These are phyloP conservation scores for Amphimallon solstitiale DNA, from an alignment of 2,888 invertebrate species.

Conservation along the genomic window DNA sequence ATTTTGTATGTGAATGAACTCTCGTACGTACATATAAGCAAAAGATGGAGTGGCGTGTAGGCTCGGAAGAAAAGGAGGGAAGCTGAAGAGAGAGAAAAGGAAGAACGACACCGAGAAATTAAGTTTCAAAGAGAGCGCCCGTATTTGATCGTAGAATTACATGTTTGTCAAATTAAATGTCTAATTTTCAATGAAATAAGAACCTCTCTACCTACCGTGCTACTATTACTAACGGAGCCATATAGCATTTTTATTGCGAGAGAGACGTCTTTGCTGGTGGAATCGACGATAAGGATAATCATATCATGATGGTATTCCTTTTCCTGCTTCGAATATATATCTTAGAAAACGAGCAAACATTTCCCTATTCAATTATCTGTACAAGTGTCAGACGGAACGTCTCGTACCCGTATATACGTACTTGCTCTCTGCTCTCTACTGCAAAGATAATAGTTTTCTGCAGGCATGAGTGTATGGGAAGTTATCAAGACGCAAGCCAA, in stretches of 20 bases:
- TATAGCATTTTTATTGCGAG: too few species aligned
- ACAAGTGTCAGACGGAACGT: neutral
- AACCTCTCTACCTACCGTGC: neutral
- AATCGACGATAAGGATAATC: neutral
- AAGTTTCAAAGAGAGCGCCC: constrained; percentile 41
- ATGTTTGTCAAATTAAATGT: constrained; percentile 31
- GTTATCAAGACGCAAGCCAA: neutral
- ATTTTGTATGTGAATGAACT: constrained; percentile 45
- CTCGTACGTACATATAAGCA: constrained; percentile 20
- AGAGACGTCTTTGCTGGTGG: neutral
- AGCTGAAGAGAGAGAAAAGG: neutral
- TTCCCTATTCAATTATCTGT: constrained; percentile 21
- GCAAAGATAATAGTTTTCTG: neutral
- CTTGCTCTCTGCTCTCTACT: too few species aligned
- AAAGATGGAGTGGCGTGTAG: constrained; percentile 27
- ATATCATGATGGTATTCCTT: constrained; percentile 10
- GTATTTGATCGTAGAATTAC: constrained; percentile 43
- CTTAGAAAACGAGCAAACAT: constrained; percentile 16
- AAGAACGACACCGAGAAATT: constrained; percentile 38
- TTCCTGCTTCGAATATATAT: constrained; percentile 3
- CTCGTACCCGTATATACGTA: neutral
- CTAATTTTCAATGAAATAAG: constrained; percentile 23
- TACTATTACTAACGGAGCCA: neutral
- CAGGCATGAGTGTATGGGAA: neutral
- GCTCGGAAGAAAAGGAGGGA: neutral